Evolutionary conservation across 2,888 invertebrate genomes (phyloP).

Genomic region (Andrena trimmerana): DNA sequence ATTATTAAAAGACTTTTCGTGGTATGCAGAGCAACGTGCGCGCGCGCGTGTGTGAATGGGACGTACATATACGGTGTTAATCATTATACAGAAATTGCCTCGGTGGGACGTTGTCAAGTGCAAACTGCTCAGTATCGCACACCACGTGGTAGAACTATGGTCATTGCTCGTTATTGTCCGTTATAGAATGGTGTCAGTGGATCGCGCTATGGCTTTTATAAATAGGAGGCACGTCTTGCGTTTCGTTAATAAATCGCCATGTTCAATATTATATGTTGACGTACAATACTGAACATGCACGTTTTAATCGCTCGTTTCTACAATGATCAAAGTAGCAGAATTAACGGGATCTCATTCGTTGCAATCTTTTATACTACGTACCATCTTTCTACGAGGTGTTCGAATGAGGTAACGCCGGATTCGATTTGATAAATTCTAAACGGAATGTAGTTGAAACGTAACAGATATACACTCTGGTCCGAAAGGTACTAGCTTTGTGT

Average conservation of each 20-base stretch:
- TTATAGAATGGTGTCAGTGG: constrained; percentile 45
- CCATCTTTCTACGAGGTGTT: background rate
- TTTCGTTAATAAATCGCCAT: constrained; percentile 26
- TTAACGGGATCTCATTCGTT: constrained; percentile 12
- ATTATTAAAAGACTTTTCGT: constrained; percentile 73
- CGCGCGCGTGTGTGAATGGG: constrained; percentile 57
- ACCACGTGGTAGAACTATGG: constrained; percentile 63
- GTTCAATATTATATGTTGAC: constrained; percentile 10
- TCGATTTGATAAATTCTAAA: constrained; percentile 23
- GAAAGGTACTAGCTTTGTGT: constrained; percentile 41
- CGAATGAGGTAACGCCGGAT: constrained; percentile 7
- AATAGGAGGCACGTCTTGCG: constrained; percentile 34
- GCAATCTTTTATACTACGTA: constrained; percentile 5
- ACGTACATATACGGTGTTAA: constrained; percentile 64
- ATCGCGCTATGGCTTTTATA: constrained; percentile 41
- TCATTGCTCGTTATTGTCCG: constrained; percentile 62
- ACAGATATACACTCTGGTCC: constrained; percentile 7
- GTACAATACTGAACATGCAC: constrained; percentile 17
- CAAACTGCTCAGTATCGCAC: constrained; percentile 67
- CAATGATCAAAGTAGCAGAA: background rate
- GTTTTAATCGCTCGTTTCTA: constrained; percentile 26
- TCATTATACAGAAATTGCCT: constrained; percentile 66
- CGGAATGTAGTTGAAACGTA: constrained; percentile 10
- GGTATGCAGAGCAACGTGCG: constrained; percentile 60
- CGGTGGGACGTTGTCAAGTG: constrained; percentile 65